Evolutionary conservation across 2,888 invertebrate species (phyloP), one percentile per base, ranked within the genome.

Genomic region (Watsonalla cultraria): DNA sequence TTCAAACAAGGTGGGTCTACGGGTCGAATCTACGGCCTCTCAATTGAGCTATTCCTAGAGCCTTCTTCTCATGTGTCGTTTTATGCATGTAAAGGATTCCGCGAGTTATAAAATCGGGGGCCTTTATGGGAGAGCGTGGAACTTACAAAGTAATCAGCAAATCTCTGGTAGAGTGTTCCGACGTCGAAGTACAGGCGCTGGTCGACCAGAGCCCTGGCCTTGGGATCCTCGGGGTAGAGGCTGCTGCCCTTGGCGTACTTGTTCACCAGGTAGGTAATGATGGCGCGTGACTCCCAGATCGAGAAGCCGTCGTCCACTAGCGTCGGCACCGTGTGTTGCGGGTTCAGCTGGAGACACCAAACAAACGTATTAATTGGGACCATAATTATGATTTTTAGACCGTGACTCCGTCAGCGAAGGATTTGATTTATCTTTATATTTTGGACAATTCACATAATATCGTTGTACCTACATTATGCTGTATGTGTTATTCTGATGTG

Each of bases 281-380:
- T 97, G 60, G 96, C 95, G 47, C 96, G 95, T 51, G 97, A 97
- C 87, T 98, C 97, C 93, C 95, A 95, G 57, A 98, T 81, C 7
- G 92, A 84, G 74, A 96, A 94, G 0, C 96, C 97, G 70, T 95
- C 94, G 84, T 97, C 97, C 59, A 95, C 94, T 54, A 97, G 81
- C 0, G 96, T 96, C 7, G 97, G 97, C 58, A 97, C 92, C 45
- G 94, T 94, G 80, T 97, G 97, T 84, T 96, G 96, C 0, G 96
- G 96, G 80, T 96, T 96, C 47, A 96, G 82, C 95, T 96, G 82
- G 14, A 80, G 78, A 64, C 34, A 37, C 37, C 8, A 8, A 5
- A 42, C 9, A 11, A 11, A 11, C 11, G 8, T 42, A 11, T 42
- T 37, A 37, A 7, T 1, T 7, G 8, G 37, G 8, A 37, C 8